These are phyloP conservation scores for Girardinichthys multiradiatus DNA, from an alignment of 2,113 vertebrate genomes.

Conservation along the genomic window DNA sequence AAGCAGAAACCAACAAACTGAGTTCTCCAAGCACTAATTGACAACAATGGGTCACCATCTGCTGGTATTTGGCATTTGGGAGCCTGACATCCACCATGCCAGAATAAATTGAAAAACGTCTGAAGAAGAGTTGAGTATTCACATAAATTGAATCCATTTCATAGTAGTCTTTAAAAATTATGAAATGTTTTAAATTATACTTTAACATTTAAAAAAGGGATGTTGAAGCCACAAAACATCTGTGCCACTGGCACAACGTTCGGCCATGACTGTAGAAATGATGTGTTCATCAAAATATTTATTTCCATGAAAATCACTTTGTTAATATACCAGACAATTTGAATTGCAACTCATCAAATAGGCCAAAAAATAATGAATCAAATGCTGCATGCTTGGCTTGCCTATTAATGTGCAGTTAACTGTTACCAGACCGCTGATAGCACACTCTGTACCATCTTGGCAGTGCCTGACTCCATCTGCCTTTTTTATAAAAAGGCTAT, in stretches of 20 bases:
- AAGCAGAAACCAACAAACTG: not conserved
- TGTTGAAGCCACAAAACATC: not conserved
- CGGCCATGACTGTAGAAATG: not conserved
- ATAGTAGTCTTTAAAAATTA: not conserved
- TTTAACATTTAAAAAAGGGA: not conserved
- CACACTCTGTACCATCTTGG: constrained; percentile 45
- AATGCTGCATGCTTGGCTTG: constrained; percentile 40
- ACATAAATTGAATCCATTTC: not conserved
- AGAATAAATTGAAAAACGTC: not conserved
- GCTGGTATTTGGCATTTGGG: not conserved
- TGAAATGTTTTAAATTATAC: not conserved
- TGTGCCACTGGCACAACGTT: not conserved
- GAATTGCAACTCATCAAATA: not conserved
- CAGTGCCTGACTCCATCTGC: constrained; percentile 52
- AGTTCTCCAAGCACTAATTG: not conserved
- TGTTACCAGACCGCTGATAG: constrained; percentile 43
- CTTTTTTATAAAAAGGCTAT: constrained; percentile 48
- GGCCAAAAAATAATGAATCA: constrained; percentile 38
- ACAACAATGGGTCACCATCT: not conserved
- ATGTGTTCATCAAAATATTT: constrained; percentile 21
- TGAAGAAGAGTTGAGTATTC: not conserved
- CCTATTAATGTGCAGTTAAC: constrained; percentile 38
- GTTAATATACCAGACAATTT: constrained; percentile 12
- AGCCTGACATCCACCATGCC: not conserved
- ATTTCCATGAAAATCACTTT: constrained; percentile 34